Evolutionary conservation across 2,113 vertebrate genomes (phyloP).

Genomic region (Scytalopus superciliaris): DNA sequence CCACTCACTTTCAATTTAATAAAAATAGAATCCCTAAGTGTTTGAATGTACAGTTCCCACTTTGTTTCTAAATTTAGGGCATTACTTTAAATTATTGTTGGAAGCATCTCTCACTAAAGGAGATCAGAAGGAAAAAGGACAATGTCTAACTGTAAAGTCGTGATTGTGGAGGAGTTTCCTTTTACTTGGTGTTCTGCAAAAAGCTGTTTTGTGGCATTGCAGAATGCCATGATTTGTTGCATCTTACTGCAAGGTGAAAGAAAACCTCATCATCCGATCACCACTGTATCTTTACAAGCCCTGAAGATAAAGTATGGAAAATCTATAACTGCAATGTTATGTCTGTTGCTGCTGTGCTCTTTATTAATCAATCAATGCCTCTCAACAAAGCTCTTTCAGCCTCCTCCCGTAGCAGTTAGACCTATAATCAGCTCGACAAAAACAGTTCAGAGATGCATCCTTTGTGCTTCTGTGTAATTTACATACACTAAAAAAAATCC

Average conservation of each 20-base stretch:
- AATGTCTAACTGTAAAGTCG: conserved; percentile 34
- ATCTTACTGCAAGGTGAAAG: conserved; percentile 23
- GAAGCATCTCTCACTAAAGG: conserved; percentile 34
- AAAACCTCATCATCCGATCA: conserved; percentile 50
- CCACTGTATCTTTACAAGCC: conserved; percentile 26
- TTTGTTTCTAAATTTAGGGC: conserved; percentile 62
- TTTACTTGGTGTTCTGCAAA: neutral
- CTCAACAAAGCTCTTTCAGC: conserved; percentile 46
- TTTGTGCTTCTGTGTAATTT: conserved; percentile 38
- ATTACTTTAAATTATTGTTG: conserved; percentile 43
- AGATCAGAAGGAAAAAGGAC: conserved; percentile 29
- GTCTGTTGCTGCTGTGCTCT: conserved; percentile 7
- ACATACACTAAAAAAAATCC: conserved; percentile 49
- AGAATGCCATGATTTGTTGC: conserved; percentile 6
- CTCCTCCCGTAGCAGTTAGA: conserved; percentile 30
- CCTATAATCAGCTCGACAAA: conserved; percentile 42
- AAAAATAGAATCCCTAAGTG: conserved; percentile 59
- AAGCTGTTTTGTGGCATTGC: neutral
- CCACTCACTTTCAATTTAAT: conserved; percentile 46
- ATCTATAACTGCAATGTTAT: conserved; percentile 43
- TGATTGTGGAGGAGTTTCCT: conserved; percentile 49
- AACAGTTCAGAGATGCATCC: conserved; percentile 55
- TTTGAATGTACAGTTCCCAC: conserved; percentile 63
- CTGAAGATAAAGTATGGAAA: conserved; percentile 63
- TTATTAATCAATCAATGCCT: conserved; percentile 58